Evolutionary conservation across 2,797 vertebrate species (phyloP).

Genomic region (Clarias pachynema): DNA sequence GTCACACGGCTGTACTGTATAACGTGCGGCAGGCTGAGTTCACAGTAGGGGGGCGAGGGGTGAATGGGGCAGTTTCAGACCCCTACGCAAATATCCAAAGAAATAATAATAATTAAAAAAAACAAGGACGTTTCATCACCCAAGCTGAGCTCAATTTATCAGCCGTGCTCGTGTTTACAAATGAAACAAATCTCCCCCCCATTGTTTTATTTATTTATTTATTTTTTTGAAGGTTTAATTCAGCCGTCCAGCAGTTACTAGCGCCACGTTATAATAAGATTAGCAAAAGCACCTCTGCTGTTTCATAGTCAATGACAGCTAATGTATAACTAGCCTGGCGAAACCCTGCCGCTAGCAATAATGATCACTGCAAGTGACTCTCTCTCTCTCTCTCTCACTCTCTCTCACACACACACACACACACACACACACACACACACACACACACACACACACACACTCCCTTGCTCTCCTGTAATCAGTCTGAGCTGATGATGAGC

Average conservation of each 20-base stretch:
- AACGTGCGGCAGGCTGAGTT: conserved; percentile 72
- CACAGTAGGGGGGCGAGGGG: conserved; percentile 71
- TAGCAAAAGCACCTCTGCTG: conserved; percentile 50
- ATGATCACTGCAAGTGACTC: conserved; percentile 49
- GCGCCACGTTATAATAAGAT: conserved; percentile 49
- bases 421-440: background rate
- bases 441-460: background rate
- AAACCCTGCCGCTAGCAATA: conserved; percentile 53
- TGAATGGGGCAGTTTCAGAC: conserved; percentile 1
- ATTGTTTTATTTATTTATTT: background rate
- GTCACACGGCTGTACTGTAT: conserved; percentile 81
- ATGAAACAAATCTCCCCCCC: conserved; percentile 10
- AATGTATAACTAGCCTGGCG: conserved; percentile 50
- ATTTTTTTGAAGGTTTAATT: background rate
- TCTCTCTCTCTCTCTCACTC: conserved; percentile 37
- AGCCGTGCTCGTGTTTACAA: conserved; percentile 23
- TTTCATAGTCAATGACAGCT: conserved; percentile 53
- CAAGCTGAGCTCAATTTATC: conserved; percentile 23
- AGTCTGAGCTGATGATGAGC: conserved; percentile 59
- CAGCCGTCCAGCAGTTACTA: conserved; percentile 27
- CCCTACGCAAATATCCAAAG: conserved; percentile 11
- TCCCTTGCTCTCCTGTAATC: conserved; percentile 43
- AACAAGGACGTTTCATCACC: background rate
- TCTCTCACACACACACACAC: background rate
- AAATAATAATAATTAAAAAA: background rate